These are phyloP conservation scores for Chunga burmeisteri DNA, from an alignment of 2,113 vertebrate species.

Conservation along the genomic window DNA sequence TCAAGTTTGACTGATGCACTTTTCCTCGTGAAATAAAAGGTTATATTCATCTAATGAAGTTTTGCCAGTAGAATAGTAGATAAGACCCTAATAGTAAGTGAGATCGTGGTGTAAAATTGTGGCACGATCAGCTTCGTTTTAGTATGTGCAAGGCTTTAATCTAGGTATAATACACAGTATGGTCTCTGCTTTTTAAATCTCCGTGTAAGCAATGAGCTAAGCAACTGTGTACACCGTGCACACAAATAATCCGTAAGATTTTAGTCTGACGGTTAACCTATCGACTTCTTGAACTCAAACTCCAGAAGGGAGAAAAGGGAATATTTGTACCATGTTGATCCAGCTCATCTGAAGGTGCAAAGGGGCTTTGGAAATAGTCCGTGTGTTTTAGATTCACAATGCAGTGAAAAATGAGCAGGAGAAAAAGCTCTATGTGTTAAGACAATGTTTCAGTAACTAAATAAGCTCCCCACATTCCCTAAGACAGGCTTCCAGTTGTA, in stretches of 20 bases:
- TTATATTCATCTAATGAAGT: neutral
- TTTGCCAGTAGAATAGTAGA: neutral
- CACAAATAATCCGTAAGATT: neutral
- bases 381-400: neutral
- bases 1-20: neutral
- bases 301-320: neutral
- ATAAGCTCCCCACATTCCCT: no score
- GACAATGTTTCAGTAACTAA: neutral
- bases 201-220: neutral
- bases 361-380: neutral
- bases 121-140: neutral
- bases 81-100: neutral
- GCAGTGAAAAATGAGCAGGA: neutral
- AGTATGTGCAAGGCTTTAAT: neutral
- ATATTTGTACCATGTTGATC: neutral
- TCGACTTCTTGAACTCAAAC: neutral
- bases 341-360: neutral
- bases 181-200: neutral
- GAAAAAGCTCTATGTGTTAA: neutral
- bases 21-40: neutral
- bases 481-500: no score
- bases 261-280: neutral
- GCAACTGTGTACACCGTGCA: no score
- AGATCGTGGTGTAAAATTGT: accelerated
- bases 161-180: neutral